phyloP scores from a whole-genome alignment of 2,113 vertebrate genomes.

The Elgaria multicarinata region DNA sequence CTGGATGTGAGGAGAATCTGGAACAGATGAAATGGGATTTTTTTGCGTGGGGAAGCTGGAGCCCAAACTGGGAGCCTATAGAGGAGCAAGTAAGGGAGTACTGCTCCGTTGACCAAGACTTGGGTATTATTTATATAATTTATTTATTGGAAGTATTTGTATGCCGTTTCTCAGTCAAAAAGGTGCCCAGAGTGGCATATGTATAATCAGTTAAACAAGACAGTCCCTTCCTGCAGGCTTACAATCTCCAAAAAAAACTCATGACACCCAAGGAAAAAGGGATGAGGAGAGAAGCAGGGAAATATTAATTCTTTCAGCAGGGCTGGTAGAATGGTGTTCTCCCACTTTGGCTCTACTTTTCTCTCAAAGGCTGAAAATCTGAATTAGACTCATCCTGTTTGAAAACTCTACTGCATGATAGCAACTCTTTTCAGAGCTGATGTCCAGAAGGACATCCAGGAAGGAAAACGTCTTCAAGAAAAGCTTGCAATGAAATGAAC shows the following conservation, averaged over 20 bases:
- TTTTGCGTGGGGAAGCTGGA: not conserved
- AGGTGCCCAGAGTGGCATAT: too few species aligned
- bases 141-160: too few species aligned
- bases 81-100: not conserved
- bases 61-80: not conserved
- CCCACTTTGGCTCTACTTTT: not conserved
- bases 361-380: not conserved
- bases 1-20: not conserved
- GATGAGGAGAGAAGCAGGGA: too few species aligned
- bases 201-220: too few species aligned
- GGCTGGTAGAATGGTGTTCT: too few species aligned
- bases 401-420: not conserved
- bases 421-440: not conserved
- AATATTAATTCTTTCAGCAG: too few species aligned
- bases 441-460: conserved; percentile 23
- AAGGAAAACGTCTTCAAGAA: conserved; percentile 48
- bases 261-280: too few species aligned
- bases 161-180: too few species aligned
- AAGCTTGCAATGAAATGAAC: not conserved
- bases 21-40: not conserved
- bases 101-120: not conserved
- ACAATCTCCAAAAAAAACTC: too few species aligned
- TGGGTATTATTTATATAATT: not conserved
- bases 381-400: not conserved
- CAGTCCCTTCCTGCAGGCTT: too few species aligned